Evolutionary conservation across 2,113 vertebrate genomes (phyloP).

Genomic region (Nothoprocta perdicaria): DNA sequence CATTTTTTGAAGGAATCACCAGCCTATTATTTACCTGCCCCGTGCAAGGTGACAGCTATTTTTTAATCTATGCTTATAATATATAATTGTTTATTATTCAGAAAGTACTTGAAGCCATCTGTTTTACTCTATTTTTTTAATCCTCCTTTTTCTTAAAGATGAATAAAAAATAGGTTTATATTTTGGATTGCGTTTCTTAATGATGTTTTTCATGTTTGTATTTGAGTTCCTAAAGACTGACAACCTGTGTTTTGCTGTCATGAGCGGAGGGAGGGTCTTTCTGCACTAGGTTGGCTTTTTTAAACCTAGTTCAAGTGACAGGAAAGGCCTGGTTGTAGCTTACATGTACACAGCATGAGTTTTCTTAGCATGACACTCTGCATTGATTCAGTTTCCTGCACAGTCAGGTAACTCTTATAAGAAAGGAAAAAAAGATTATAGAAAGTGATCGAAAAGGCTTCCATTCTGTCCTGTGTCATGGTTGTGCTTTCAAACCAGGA

Average conservation of each 20-base stretch:
- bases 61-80: constrained; percentile 19
- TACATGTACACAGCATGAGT: background rate
- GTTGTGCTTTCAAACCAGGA: constrained; percentile 15
- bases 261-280: background rate
- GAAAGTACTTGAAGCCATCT: constrained; percentile 63
- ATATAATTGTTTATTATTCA: background rate
- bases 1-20: background rate
- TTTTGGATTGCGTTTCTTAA: constrained; percentile 60
- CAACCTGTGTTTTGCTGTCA: constrained; percentile 8
- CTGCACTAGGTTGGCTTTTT: background rate
- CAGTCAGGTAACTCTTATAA: background rate
- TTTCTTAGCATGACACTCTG: background rate
- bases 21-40: constrained; percentile 25
- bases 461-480: background rate
- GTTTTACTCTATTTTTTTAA: constrained; percentile 44
- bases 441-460: constrained; percentile 11
- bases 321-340: background rate
- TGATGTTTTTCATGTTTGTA: constrained; percentile 47
- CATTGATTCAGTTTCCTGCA: background rate
- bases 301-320: background rate
- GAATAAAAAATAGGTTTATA: constrained; percentile 54
- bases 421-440: background rate
- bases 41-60: constrained; percentile 24
- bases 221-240: constrained; percentile 29
- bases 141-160: constrained; percentile 25